Base-by-base conservation (phyloP, 2,888 invertebrate species). In the Habroteleia sp. region DNA sequence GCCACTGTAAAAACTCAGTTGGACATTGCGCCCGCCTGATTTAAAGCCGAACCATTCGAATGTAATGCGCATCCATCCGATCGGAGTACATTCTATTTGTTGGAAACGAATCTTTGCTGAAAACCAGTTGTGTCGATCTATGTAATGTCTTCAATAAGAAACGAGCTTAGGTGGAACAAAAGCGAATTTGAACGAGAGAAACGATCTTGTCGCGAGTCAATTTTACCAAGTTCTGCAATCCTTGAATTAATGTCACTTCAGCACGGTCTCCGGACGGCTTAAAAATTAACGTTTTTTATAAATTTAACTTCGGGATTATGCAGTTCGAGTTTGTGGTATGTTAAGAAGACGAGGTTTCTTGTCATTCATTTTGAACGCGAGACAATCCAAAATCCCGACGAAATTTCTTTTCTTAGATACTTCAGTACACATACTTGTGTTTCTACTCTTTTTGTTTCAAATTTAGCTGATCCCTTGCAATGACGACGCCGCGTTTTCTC, bases 401-500 rank as follows among this genome's bases (percentile, higher is more conserved):
- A 56, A 60, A 52, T 33, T 50, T 50, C 68, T 69, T 60, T 46
- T 66, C 66, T 66, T 66, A 37, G 66, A 39, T 41, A 46, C 56
- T 33, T 60, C 60, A 31, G 52, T 44, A 31, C 52, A 52, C 69
- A 60, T 27, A 52, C 23, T 14, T 13, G 3, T 29, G 37, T 66
- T 66, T 48, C 33, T 56, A 46, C 33, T 17, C 23, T 41, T 56
- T 66, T 39, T 65, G 23, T 42, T 41, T 58, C 42, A 14, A 29
- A 33, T 25, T 58, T 13, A n/a, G 4, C 14, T n/a, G 44, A 46
- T 14, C 14, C 39, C 52, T 39, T 13, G 27, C 42, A 17, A 41
- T 33, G 44, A 27, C 23, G 29, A 27, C 16, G 39, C 8, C n/a
- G n/a, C 8, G 11, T 20, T 35, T 42, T 52, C 8, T 13, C 27